phyloP scores from a whole-genome alignment of 2,888 invertebrate genomes.

The Exocentrus adspersus region DNA sequence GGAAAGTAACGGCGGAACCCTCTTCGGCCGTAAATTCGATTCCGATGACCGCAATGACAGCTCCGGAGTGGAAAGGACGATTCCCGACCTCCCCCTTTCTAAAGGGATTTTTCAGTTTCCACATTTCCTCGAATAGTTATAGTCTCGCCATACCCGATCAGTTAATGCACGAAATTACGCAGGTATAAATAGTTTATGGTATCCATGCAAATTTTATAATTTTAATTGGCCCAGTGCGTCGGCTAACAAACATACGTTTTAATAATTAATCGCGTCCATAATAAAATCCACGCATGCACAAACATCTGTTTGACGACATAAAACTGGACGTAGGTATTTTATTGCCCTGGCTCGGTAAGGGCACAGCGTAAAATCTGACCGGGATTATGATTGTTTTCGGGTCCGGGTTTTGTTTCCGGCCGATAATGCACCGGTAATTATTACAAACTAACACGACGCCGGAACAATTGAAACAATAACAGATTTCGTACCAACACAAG shows the following conservation, averaged over 20 bases:
- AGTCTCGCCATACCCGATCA: constrained; percentile 12
- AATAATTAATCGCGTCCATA: constrained; percentile 26
- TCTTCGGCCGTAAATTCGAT: constrained; percentile 61
- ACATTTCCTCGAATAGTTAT: too few species aligned
- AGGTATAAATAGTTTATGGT: constrained; percentile 21
- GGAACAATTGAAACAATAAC: too few species aligned
- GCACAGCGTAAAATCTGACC: constrained; percentile 1
- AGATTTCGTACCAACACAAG: too few species aligned
- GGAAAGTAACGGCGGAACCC: constrained; percentile 48
- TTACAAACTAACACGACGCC: background rate
- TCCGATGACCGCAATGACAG: constrained; percentile 60
- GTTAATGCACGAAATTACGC: constrained; percentile 20
- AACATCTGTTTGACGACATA: constrained; percentile 28
- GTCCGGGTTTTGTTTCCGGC: background rate
- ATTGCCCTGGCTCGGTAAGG: constrained; percentile 21
- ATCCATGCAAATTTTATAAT: constrained; percentile 30
- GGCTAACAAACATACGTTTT: constrained; percentile 30
- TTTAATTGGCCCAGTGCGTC: constrained; percentile 24
- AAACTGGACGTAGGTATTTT: constrained; percentile 25
- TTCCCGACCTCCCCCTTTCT: constrained; percentile 40
- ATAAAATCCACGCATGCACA: constrained; percentile 29
- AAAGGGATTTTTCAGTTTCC: too few species aligned
- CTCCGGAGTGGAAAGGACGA: constrained; percentile 55
- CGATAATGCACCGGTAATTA: background rate
- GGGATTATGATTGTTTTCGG: constrained; percentile 17